Base-by-base conservation (phyloP, 2,888 invertebrate species). In the Pardosa pseudoannulata region DNA sequence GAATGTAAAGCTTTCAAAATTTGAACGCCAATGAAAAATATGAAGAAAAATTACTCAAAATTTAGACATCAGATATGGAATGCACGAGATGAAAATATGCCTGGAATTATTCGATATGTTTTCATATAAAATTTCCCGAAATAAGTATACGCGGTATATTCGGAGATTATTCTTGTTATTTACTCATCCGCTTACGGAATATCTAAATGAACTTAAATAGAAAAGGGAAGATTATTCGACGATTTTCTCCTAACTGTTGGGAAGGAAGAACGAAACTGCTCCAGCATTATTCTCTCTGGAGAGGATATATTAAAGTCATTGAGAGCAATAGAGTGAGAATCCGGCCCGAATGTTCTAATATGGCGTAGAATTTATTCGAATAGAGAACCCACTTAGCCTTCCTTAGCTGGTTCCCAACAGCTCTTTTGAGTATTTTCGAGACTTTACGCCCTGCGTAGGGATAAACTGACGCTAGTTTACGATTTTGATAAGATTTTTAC, bases 291-390 rank as follows among this genome's bases (percentile, higher is more conserved):
- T 56, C 56, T 46, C 41, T 23, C 56, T 1, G 23, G 56, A 56
- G 56, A 56, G 56, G 56, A 56, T 56, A 23, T 56, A 56, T 56
- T 56, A 56, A 56, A 56, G 6, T 56, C 56, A 19, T n/a, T 56
- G 3, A 6, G 56, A 56, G 56, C 56, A 23, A 56, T 56, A 16
- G 23, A 56, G 3, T 56, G 23, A 23, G 23, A 56, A 56, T 56
- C 23, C 56, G 56, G 23, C 56, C 23, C 11, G 13, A 23, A 56
- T 56, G 56, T 23, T 56, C 56, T 56, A 56, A 46, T 46, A 46
- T 46, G 2, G 16, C 9, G 41, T 2, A 46, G 41, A 46, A 11
- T 46, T 46, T 46, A 46, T 46, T 9, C 6, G 41, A 13, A 46
- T 16, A 11, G 16, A 11, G 41, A 11, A 2, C 16, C 16, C 41